Percentiles rank a stretch among this genome's conserved stretches.
Conservation (phyloP, 64 coral and sea anemone genomes). For the Acropora tenuis region DNA sequence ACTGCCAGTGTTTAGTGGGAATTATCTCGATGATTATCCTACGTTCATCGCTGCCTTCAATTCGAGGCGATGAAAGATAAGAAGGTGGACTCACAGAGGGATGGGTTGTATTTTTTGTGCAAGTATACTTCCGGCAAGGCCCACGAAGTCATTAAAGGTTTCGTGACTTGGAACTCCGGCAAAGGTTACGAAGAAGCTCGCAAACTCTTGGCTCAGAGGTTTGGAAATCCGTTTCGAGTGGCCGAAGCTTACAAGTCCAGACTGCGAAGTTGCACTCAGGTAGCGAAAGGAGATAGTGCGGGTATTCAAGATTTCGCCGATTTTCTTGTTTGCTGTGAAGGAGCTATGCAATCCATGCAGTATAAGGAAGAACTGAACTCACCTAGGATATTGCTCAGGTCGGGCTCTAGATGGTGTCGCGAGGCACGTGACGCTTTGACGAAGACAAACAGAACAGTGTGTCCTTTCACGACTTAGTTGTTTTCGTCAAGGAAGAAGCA, state of each 20-base stretch:
- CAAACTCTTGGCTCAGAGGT: slow-evolving; percentile 38
- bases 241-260: slow-evolving; percentile 38
- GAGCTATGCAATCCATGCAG: slow-evolving; percentile 21
- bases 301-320: slow-evolving; percentile 45
- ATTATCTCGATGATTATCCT: slow-evolving; percentile 48
- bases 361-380: neutral
- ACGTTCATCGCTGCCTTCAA: slow-evolving; percentile 58
- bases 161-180: slow-evolving; percentile 13
- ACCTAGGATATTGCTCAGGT: neutral
- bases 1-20: slow-evolving; percentile 26
- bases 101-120: neutral
- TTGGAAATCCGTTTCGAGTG: slow-evolving; percentile 46
- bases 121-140: neutral
- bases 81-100: slow-evolving; percentile 22
- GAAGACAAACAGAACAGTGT: neutral
- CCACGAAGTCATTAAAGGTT: slow-evolving; percentile 50
- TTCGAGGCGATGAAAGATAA: slow-evolving; percentile 47
- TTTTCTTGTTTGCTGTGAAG: slow-evolving; percentile 38
- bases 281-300: neutral
- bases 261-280: neutral
- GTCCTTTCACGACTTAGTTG: slow-evolving; percentile 42
- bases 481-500: slow-evolving; percentile 55
- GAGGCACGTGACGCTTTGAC: neutral
- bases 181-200: slow-evolving; percentile 46
- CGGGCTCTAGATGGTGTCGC: slow-evolving; percentile 44